These are phyloP conservation scores for Bagarius yarrelli DNA, from an alignment of 2,113 vertebrate species.

Conservation along the genomic window DNA sequence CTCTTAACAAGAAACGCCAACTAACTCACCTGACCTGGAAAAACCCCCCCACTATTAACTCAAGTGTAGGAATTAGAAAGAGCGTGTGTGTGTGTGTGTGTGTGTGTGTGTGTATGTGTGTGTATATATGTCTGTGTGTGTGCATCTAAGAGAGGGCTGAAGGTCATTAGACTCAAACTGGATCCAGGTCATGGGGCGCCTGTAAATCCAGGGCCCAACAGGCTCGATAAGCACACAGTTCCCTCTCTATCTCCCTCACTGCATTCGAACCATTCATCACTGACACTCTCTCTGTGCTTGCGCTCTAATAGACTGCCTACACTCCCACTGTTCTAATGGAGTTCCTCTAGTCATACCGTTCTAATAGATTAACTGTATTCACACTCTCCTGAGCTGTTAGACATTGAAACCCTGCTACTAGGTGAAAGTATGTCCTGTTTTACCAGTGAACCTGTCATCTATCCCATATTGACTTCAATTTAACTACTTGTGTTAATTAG, in stretches of 20 bases:
- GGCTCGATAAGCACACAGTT: constrained; percentile 75
- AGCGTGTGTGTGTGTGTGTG: constrained; percentile 21
- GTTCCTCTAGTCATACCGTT: constrained; percentile 26
- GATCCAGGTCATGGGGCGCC: constrained; percentile 69
- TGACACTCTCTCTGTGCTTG: constrained; percentile 65
- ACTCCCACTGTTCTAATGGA: constrained; percentile 41
- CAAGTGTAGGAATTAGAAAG: constrained; percentile 72
- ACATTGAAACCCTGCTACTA: background rate
- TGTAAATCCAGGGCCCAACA: constrained; percentile 71
- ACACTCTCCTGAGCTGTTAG: background rate
- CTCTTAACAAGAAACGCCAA: constrained; percentile 79
- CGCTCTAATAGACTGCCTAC: constrained; percentile 42
- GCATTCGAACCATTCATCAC: constrained; percentile 78
- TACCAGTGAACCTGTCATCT: background rate
- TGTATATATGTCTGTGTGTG: constrained; percentile 32
- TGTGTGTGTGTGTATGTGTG: constrained; percentile 8
- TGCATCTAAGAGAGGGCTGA: constrained; percentile 65
- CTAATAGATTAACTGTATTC: constrained; percentile 24
- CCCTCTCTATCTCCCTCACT: constrained; percentile 74
- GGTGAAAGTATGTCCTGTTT: background rate
- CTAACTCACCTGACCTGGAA: constrained; percentile 86
- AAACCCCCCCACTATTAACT: constrained; percentile 79
- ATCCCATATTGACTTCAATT: background rate
- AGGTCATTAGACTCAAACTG: constrained; percentile 70
- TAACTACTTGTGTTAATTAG: background rate